These are phyloP conservation scores for Lates japonicus DNA, from an alignment of 2,797 vertebrate species.

Conservation along the genomic window DNA sequence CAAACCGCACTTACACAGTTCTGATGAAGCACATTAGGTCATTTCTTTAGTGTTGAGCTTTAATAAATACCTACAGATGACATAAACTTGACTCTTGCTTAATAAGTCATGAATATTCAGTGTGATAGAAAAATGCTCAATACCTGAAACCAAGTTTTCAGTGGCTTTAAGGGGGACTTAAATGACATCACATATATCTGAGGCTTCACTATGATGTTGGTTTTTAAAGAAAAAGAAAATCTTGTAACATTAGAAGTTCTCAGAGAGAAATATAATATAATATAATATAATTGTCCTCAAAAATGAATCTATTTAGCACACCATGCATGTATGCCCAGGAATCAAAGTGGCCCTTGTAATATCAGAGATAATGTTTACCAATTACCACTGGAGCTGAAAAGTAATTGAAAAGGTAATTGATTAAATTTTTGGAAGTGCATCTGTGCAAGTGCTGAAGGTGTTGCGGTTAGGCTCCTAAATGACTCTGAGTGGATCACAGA, in stretches of 20 bases:
- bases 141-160: no score
- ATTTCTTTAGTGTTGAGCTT: background rate
- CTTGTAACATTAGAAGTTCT: no score
- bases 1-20: background rate
- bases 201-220: no score
- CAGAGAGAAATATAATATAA: no score
- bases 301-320: conserved; percentile 10
- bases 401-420: conserved; percentile 56
- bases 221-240: no score
- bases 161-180: no score
- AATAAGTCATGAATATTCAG: no score
- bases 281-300: background rate
- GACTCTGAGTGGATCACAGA: conserved; percentile 68
- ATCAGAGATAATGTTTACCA: conserved; percentile 40
- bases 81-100: no score
- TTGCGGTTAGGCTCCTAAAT: conserved; percentile 65
- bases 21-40: background rate
- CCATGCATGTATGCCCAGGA: conserved; percentile 11
- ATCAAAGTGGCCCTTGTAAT: conserved; percentile 27
- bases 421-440: conserved; percentile 43
- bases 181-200: no score
- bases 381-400: conserved; percentile 35
- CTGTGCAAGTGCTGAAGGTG: conserved; percentile 12
- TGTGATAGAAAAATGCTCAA: no score
- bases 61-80: background rate